Conservation (phyloP, 2,888 invertebrate genomes). For the Trichopria drosophilae region DNA sequence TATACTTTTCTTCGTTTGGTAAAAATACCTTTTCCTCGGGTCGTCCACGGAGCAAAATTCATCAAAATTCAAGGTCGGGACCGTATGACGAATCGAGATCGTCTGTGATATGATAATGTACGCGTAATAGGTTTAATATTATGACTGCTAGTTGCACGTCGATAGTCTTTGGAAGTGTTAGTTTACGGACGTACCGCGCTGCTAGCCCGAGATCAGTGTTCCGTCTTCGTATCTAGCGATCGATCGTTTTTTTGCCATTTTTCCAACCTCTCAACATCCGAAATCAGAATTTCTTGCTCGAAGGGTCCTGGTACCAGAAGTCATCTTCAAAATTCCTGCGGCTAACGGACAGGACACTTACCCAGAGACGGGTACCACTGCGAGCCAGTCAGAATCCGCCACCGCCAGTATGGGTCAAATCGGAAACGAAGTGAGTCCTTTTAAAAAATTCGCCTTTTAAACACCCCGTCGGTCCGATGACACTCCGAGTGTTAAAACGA, state of each 20-base stretch:
- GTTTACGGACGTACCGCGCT: slow-evolving; percentile 49
- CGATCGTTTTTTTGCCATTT: neutral
- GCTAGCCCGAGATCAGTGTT: slow-evolving; percentile 7
- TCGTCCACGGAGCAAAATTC: too few relatives aligned
- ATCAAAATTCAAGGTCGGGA: slow-evolving; percentile 5
- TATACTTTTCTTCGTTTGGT: too few relatives aligned
- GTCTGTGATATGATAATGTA: slow-evolving; percentile 49
- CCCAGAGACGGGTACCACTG: slow-evolving; percentile 51
- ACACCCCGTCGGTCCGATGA: too few relatives aligned
- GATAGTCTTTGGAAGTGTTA: slow-evolving; percentile 44
- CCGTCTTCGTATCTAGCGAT: too few relatives aligned
- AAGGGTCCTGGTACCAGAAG: too few relatives aligned
- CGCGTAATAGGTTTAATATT: slow-evolving; percentile 36
- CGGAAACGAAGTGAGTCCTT: slow-evolving; percentile 54
- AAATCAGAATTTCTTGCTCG: too few relatives aligned
- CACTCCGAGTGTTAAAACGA: too few relatives aligned
- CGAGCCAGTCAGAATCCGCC: slow-evolving; percentile 38
- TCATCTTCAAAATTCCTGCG: slow-evolving; percentile 54
- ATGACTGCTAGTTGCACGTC: slow-evolving; percentile 46
- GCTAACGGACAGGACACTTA: slow-evolving; percentile 49
- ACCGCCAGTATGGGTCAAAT: slow-evolving; percentile 56
- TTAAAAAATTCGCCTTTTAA: too few relatives aligned
- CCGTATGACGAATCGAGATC: too few relatives aligned
- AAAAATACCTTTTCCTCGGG: too few relatives aligned
- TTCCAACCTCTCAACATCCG: neutral